Percentiles rank a stretch among this genome's conserved stretches.
Conservation (phyloP, 2,888 invertebrate genomes). For the Drosophila colorata region DNA sequence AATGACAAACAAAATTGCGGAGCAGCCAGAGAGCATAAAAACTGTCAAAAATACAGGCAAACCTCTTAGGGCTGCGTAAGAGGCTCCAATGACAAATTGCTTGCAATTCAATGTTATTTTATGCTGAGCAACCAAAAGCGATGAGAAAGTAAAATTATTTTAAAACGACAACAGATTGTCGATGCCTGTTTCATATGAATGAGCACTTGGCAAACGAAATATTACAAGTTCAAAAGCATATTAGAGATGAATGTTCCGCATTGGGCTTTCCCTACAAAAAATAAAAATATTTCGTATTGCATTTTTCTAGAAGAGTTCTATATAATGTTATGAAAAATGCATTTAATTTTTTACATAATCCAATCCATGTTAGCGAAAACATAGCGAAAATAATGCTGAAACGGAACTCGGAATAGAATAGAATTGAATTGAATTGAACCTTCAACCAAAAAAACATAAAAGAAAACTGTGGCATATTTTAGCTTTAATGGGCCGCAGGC, state of each 20-base stretch:
- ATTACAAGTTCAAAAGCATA: conserved; percentile 4
- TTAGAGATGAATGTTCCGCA: too few species aligned
- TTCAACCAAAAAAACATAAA: neutral
- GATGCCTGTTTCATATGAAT: conserved; percentile 5
- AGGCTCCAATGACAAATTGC: conserved; percentile 29
- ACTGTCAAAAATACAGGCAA: conserved; percentile 1
- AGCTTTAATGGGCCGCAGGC: conserved; percentile 10
- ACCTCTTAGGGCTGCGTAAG: conserved; percentile 13
- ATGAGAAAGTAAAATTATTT: conserved; percentile 8
- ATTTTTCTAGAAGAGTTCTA: too few species aligned
- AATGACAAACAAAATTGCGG: conserved; percentile 1
- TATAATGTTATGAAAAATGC: too few species aligned
- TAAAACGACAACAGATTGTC: conserved; percentile 6
- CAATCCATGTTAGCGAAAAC: too few species aligned
- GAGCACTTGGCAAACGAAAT: conserved; percentile 13
- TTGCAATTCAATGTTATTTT: conserved; percentile 21
- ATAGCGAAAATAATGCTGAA: neutral
- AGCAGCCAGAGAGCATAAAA: neutral
- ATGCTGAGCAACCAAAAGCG: conserved; percentile 6
- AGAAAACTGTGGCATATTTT: conserved; percentile 7
- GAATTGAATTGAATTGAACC: neutral
- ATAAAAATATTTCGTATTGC: too few species aligned
- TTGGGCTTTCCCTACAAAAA: too few species aligned
- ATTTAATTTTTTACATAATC: neutral
- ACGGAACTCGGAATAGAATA: neutral